A percentile compares a stretch with the other conserved stretches of the same genome.
Evolutionary conservation across 1,140 invertebrate species (phyloP).

Genomic region (Cherax quadricarinatus): DNA sequence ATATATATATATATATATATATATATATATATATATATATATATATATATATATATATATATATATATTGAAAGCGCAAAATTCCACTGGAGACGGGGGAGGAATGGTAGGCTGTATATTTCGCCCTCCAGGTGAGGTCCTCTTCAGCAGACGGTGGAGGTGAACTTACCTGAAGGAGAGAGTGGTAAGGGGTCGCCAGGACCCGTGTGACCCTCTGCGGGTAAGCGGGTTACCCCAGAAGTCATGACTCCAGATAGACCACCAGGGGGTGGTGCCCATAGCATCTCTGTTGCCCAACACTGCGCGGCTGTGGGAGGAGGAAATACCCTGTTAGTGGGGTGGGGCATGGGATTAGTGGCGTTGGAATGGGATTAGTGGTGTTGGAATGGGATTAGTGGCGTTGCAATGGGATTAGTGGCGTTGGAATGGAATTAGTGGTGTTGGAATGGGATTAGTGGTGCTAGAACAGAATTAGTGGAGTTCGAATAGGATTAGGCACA

Average conservation of each 20-base stretch:
- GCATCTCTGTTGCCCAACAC: conserved; percentile 91
- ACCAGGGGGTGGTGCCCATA: conserved; percentile 82
- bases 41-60: conserved; percentile 20
- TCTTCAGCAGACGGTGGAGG: no score
- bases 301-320: conserved; percentile 79
- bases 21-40: no score
- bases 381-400: neutral
- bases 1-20: no score
- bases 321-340: neutral
- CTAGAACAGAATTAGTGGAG: no score
- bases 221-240: conserved; percentile 95
- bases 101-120: no score
- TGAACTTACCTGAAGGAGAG: conserved; percentile 84
- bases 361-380: no score
- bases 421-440: no score
- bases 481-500: no score
- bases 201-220: conserved; percentile 88
- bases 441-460: no score
- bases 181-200: conserved; percentile 88
- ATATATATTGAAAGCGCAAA: neutral
- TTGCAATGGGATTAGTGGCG: neutral
- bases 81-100: no score
- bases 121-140: no score
- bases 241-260: conserved; percentile 87
- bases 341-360: no score